Conservation (phyloP, 2,888 invertebrate genomes). For the Pseudoips prasinana region DNA sequence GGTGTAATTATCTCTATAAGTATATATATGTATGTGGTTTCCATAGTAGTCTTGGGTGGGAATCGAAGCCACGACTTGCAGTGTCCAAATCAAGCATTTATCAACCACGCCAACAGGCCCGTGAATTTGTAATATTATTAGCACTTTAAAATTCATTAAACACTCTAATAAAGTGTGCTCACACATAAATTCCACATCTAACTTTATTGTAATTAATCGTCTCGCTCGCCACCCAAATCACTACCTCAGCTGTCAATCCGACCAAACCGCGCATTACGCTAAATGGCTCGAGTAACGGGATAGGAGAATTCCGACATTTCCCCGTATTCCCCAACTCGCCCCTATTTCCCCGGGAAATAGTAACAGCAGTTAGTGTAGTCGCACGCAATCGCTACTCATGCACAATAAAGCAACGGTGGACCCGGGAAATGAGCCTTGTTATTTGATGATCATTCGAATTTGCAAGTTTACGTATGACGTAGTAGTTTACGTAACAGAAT, state of each 20-base stretch:
- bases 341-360: slow-evolving; percentile 54
- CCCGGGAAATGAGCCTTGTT: slow-evolving; percentile 65
- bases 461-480: slow-evolving; percentile 22
- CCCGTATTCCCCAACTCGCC: slow-evolving; percentile 24
- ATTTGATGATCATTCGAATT: slow-evolving; percentile 46
- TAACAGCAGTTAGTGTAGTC: slow-evolving; percentile 48
- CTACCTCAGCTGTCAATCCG: slow-evolving; percentile 66
- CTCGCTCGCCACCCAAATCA: slow-evolving; percentile 6
- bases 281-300: slow-evolving; percentile 76
- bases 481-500: slow-evolving; percentile 9
- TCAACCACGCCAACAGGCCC: no score
- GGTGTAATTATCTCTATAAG: no score
- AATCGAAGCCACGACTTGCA: no score
- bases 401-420: slow-evolving; percentile 73
- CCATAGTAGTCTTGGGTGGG: no score
- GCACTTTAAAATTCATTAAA: no score
- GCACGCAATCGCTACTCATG: slow-evolving; percentile 55
- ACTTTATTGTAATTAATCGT: no score
- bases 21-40: no score
- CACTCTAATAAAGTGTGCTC: no score
- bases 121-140: no score
- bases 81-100: no score
- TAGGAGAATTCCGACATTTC: slow-evolving; percentile 20
- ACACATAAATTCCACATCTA: no score
- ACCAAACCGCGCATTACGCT: slow-evolving; percentile 76